Percentiles rank a stretch among this genome's conserved stretches.
These are phyloP conservation scores for Stigmatopora nigra DNA, from an alignment of 2,113 vertebrate species.

Conservation along the genomic window DNA sequence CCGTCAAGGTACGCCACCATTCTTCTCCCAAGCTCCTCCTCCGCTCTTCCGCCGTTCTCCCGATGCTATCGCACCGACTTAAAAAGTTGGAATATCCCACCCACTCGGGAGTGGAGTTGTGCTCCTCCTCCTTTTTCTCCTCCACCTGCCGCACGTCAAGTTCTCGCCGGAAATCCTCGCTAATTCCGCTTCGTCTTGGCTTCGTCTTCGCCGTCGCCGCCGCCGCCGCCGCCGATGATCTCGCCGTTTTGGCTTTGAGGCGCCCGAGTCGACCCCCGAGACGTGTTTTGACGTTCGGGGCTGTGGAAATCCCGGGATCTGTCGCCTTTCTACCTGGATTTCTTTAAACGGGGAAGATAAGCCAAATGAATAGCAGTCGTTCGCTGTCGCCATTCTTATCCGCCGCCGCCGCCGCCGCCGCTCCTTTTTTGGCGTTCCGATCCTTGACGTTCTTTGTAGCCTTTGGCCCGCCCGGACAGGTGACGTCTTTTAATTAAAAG, in stretches of 20 bases:
- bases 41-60: neutral
- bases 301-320: constrained; percentile 5
- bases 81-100: constrained; percentile 2
- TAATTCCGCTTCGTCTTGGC: neutral
- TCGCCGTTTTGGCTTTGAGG: neutral
- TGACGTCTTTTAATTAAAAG: neutral
- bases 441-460: neutral
- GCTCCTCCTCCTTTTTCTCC: neutral
- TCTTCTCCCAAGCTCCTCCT: too few relatives aligned
- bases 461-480: neutral
- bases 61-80: constrained; percentile 1
- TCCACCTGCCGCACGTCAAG: constrained; percentile 8
- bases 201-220: too few relatives aligned
- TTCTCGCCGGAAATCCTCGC: neutral
- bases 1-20: too few relatives aligned
- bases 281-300: constrained; percentile 9
- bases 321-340: constrained; percentile 7
- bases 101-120: neutral
- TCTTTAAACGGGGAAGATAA: constrained; percentile 11
- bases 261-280: neutral
- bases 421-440: neutral
- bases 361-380: constrained; percentile 8
- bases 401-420: neutral
- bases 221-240: neutral
- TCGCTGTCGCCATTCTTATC: neutral